Conservation (phyloP, 1,140 invertebrate genomes). For the Branchinecta lynchi region DNA sequence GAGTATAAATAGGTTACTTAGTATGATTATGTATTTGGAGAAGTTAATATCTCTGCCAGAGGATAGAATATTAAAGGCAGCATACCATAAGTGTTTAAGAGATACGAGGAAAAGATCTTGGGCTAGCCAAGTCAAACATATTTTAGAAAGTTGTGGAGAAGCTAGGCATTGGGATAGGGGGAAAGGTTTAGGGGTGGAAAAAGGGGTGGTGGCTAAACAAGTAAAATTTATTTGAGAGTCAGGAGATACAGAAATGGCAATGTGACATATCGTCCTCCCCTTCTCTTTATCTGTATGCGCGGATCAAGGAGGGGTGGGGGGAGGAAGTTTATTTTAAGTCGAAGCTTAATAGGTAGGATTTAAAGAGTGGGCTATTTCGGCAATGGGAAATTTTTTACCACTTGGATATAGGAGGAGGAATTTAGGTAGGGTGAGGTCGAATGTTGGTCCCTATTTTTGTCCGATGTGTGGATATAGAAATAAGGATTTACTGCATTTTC, state of each 20-base stretch:
- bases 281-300: no score
- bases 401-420: no score
- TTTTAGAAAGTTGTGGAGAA: constrained; percentile 5
- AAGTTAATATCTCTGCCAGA: background rate
- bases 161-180: background rate
- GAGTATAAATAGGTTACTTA: background rate
- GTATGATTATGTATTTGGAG: background rate
- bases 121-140: background rate
- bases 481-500: no score
- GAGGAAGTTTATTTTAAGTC: no score
- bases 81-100: background rate
- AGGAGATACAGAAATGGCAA: background rate
- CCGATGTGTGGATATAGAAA: no score
- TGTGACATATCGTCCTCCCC: no score
- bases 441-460: no score
- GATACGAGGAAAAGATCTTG: background rate
- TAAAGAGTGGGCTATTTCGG: no score
- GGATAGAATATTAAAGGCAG: background rate
- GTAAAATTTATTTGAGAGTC: background rate
- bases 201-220: background rate
- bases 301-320: no score
- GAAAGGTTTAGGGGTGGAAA: background rate
- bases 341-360: no score
- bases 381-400: no score
- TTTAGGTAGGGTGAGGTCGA: no score